These are phyloP conservation scores for Cossypha caffra DNA, from an alignment of 2,797 vertebrate genomes.

Conservation along the genomic window DNA sequence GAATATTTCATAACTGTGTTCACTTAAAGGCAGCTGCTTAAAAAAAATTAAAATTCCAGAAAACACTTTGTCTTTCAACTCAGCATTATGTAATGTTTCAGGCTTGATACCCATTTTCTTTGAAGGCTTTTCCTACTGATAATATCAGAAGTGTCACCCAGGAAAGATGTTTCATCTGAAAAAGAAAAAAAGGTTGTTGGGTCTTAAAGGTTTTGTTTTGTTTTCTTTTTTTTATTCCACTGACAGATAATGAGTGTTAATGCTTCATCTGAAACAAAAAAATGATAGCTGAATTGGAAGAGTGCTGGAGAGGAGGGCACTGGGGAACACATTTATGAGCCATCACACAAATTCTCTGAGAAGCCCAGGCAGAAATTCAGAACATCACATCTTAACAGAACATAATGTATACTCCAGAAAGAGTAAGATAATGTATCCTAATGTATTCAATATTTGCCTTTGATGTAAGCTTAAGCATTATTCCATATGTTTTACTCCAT, in stretches of 20 bases:
- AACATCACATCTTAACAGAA: constrained; percentile 39
- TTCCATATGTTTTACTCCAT: constrained; percentile 48
- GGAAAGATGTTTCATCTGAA: constrained; percentile 29
- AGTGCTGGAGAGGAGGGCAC: constrained; percentile 1
- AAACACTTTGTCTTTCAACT: constrained; percentile 67
- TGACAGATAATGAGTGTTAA: constrained; percentile 20
- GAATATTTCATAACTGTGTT: constrained; percentile 73
- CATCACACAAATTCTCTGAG: constrained; percentile 24
- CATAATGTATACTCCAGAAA: constrained; percentile 59
- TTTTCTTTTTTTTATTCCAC: constrained; percentile 33
- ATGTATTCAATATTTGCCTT: constrained; percentile 67
- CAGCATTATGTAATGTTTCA: constrained; percentile 64
- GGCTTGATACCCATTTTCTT: constrained; percentile 48
- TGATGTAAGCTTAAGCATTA: constrained; percentile 44
- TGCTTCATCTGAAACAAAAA: constrained; percentile 27
- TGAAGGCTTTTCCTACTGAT: constrained; percentile 47
- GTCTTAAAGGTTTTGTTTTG: constrained; percentile 24
- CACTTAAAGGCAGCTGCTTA: constrained; percentile 63
- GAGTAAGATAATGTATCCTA: constrained; percentile 47
- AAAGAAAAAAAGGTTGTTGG: constrained; percentile 7
- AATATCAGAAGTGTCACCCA: constrained; percentile 33
- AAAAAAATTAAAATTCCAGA: constrained; percentile 61
- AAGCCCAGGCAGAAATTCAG: constrained; percentile 55
- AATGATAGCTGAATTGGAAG: constrained; percentile 39
- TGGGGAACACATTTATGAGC: constrained; percentile 23